These are phyloP conservation scores for Drosophila macrospina DNA, from an alignment of 2,888 invertebrate genomes.

Conservation along the genomic window DNA sequence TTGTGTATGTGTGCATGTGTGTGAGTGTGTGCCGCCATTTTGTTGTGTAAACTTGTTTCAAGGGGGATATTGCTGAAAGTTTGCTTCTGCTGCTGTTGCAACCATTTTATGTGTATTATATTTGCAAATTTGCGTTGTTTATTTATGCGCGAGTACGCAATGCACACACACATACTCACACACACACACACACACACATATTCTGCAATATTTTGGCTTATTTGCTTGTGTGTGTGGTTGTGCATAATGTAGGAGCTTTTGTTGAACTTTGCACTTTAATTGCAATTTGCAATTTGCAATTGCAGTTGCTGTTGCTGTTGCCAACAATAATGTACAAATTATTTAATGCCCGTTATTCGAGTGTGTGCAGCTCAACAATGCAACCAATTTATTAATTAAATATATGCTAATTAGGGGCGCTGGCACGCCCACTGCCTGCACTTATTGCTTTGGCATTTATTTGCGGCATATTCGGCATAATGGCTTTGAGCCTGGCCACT, in stretches of 20 bases:
- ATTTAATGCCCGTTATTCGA: conserved; percentile 17
- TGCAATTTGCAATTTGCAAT: conserved; percentile 55
- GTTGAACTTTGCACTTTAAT: conserved; percentile 73
- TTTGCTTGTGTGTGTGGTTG: conserved; percentile 50
- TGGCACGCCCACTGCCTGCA: conserved; percentile 15
- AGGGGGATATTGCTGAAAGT: conserved; percentile 49
- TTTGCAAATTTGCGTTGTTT: conserved; percentile 76
- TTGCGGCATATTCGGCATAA: conserved; percentile 59
- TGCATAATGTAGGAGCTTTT: conserved; percentile 61
- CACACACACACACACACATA: conserved; percentile 8
- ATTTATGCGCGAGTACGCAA: conserved; percentile 69
- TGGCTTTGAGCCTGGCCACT: conserved; percentile 32
- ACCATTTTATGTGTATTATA: conserved; percentile 75
- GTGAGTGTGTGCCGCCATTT: conserved; percentile 64
- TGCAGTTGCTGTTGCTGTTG: conserved; percentile 25
- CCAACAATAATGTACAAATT: conserved; percentile 39
- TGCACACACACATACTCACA: conserved; percentile 31
- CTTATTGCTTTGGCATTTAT: too few relatives aligned
- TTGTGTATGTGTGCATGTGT: conserved; percentile 30
- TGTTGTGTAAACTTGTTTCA: conserved; percentile 70
- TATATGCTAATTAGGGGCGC: conserved; percentile 60
- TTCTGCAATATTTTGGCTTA: conserved; percentile 22
- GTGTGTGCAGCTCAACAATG: conserved; percentile 3
- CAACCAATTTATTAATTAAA: conserved; percentile 64
- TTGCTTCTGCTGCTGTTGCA: conserved; percentile 50